Evolutionary conservation across 1,140 invertebrate species (phyloP).

Genomic region (Trachymyrmex septentrionalis): DNA sequence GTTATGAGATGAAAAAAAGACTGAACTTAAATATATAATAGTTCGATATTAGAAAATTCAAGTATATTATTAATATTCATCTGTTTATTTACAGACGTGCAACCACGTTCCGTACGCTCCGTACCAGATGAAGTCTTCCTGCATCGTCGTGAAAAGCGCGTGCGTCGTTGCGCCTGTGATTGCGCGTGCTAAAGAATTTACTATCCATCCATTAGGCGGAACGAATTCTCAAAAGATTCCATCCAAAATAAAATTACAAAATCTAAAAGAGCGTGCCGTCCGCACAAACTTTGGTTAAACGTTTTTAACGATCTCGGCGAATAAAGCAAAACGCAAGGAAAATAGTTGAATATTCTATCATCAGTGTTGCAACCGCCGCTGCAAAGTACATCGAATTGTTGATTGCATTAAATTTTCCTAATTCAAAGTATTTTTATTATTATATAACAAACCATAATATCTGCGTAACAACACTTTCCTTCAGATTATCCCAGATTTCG

Average conservation of each 20-base stretch:
- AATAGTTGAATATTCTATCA: slow-evolving; percentile 13
- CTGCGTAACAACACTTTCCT: slow-evolving; percentile 5
- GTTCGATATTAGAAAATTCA: neutral
- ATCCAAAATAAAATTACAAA: neutral
- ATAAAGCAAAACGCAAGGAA: slow-evolving; percentile 1
- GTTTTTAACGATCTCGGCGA: neutral
- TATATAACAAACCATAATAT: neutral
- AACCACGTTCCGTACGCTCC: slow-evolving; percentile 88
- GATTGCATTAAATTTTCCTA: slow-evolving; percentile 18
- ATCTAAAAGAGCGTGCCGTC: neutral
- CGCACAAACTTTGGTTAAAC: slow-evolving; percentile 12
- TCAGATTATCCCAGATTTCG: neutral
- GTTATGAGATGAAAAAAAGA: neutral
- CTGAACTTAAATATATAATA: slow-evolving; percentile 2
- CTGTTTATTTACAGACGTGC: slow-evolving; percentile 86
- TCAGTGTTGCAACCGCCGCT: neutral
- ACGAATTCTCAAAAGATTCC: slow-evolving; percentile 11
- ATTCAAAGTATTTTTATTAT: slow-evolving; percentile 7
- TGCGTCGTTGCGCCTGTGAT: slow-evolving; percentile 89
- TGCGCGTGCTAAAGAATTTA: slow-evolving; percentile 86
- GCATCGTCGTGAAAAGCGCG: slow-evolving; percentile 86
- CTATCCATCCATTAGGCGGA: neutral
- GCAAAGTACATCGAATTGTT: neutral
- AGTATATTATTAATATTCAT: slow-evolving; percentile 2
- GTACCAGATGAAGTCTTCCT: slow-evolving; percentile 84